Percentiles rank a stretch among this genome's conserved stretches.
These are phyloP conservation scores for Dicyrtomina minuta DNA, from an alignment of 2,888 invertebrate genomes.

Conservation along the genomic window DNA sequence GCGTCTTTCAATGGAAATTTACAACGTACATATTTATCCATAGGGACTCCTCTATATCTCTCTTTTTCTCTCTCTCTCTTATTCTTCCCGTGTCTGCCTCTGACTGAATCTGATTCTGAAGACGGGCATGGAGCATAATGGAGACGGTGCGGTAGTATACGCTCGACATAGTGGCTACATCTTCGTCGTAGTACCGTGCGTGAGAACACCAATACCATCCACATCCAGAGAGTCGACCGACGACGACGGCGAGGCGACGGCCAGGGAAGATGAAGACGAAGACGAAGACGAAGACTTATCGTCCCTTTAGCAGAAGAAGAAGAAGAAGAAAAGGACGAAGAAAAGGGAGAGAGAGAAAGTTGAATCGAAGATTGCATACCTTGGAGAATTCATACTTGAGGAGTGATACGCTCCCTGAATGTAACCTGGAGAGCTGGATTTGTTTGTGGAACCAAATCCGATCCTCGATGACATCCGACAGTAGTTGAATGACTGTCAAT, in stretches of 20 bases:
- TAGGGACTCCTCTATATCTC: neutral
- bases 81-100: neutral
- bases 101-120: neutral
- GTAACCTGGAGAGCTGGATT: neutral
- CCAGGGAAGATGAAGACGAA: neutral
- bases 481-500: no score
- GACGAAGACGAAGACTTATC: neutral
- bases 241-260: neutral
- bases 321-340: neutral
- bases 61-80: neutral
- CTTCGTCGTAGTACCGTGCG: neutral
- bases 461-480: no score
- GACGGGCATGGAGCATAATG: no score
- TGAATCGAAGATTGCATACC: no score
- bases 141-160: no score
- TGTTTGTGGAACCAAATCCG: slow-evolving; percentile 10
- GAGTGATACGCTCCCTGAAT: neutral
- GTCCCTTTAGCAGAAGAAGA: neutral
- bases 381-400: neutral
- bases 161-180: neutral
- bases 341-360: neutral
- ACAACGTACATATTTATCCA: neutral
- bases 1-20: neutral
- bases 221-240: no score
- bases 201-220: no score